phyloP scores from a whole-genome alignment of 2,113 vertebrate genomes.

The Thomomys bottae region DNA sequence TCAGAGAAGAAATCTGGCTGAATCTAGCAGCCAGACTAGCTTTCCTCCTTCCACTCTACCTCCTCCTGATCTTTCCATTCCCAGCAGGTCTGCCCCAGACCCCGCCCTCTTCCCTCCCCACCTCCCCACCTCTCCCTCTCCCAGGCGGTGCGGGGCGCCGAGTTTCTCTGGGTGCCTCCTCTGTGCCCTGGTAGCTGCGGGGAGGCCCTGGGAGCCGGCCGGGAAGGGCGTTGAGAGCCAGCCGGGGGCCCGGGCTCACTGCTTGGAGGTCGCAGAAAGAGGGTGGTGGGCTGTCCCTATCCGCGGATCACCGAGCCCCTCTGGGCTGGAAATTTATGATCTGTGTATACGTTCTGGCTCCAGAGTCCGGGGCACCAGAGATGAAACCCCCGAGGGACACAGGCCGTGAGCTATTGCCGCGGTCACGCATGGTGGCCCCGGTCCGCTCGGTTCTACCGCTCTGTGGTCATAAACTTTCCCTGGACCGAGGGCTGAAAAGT shows the following conservation, averaged over 20 bases:
- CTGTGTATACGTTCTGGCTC: conserved; percentile 95
- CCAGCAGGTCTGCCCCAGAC: neutral
- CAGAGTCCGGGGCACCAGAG: conserved; percentile 89
- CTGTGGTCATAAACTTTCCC: conserved; percentile 79
- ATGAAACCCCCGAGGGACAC: conserved; percentile 87
- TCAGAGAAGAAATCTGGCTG: accelerated
- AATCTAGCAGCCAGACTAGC: neutral
- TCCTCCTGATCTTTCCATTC: no score
- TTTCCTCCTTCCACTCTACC: no score
- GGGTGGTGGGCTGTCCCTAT: conserved; percentile 53
- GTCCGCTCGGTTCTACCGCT: conserved; percentile 74
- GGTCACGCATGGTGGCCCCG: conserved; percentile 87
- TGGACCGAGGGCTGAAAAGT: neutral
- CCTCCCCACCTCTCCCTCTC: no score
- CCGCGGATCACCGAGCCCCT: neutral
- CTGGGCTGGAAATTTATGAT: conserved; percentile 90
- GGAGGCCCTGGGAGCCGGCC: conserved; percentile 80
- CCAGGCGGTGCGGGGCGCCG: neutral
- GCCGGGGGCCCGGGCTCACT: conserved; percentile 76
- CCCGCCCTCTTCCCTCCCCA: neutral
- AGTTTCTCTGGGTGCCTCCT: conserved; percentile 79
- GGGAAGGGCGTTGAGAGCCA: no score
- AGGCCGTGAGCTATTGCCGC: conserved; percentile 79
- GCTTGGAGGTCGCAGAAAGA: conserved; percentile 54
- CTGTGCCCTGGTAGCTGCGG: conserved; percentile 76